Percentiles rank a stretch among this genome's conserved stretches.
Evolutionary conservation across 2,888 invertebrate species (phyloP).

Genomic region (Onchidella celtica): DNA sequence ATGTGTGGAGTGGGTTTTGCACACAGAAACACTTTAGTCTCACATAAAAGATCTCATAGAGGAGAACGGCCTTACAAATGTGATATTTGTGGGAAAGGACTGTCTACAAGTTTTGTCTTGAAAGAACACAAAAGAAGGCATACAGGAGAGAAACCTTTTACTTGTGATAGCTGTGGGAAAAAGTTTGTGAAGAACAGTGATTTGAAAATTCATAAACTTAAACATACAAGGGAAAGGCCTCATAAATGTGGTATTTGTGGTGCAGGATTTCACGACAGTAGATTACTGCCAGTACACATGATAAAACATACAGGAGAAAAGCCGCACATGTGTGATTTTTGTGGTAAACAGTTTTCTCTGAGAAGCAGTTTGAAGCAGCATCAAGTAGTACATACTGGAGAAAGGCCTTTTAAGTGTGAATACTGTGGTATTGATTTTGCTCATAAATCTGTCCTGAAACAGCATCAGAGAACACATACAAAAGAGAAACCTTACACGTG

Average conservation of each 20-base stretch:
- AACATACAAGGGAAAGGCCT: conserved; percentile 41
- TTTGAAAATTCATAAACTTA: conserved; percentile 29
- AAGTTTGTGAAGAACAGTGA: conserved; percentile 34
- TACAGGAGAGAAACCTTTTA: conserved; percentile 29
- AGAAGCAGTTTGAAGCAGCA: conserved; percentile 27
- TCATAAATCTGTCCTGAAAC: too few relatives aligned
- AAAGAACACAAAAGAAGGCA: conserved; percentile 24
- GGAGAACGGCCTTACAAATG: conserved; percentile 30
- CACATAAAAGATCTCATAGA: conserved; percentile 23
- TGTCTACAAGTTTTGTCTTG: conserved; percentile 3
- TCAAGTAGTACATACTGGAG: background rate
- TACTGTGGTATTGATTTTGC: too few relatives aligned
- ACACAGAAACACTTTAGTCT: conserved; percentile 3
- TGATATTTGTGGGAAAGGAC: conserved; percentile 8
- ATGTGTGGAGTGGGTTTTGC: conserved; percentile 14
- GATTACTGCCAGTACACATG: conserved; percentile 6
- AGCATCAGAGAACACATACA: too few relatives aligned
- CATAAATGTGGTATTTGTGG: conserved; percentile 33
- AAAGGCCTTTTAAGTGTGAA: background rate
- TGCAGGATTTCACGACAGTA: background rate
- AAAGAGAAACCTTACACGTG: too few relatives aligned
- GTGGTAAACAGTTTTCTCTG: conserved; percentile 16
- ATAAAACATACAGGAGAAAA: too few relatives aligned
- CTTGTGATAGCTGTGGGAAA: conserved; percentile 31
- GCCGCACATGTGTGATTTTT: conserved; percentile 36